Evolutionary conservation across 2,888 invertebrate genomes (phyloP), one percentile per base, ranked within the genome.

Genomic region (Myopa testacea): DNA sequence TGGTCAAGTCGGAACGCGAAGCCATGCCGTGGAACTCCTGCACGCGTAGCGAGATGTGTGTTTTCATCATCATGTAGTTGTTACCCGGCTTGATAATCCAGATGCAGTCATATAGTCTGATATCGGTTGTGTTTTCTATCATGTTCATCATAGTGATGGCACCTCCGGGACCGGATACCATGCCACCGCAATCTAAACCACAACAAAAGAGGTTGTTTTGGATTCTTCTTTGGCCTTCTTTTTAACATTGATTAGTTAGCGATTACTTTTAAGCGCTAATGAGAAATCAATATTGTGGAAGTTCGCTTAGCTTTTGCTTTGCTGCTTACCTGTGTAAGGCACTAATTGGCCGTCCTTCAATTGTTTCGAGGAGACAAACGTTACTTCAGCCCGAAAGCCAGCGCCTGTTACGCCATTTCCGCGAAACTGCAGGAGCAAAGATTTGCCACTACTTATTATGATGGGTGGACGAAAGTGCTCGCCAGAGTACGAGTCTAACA

Each of bases 111-210:
- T 92, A 94, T 3, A 91, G 90, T 72, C 92, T 91, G 0, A 91
- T 89, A 82, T 91, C 91, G 0, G 90, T 90, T 3, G 90, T 89
- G 78, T 92, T 91, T 67, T 91, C 90, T 16, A 92, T 91, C 93
- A 94, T 94, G 83, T 94, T 92, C 92, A 93, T 93, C 94, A 94
- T 94, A 3, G 93, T 94, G 73, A 94, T 94, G 16, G 93, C 92
- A 0, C 94, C 94, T 4, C 94, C 94, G 16, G 93, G 90, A 82
- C 93, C 93, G 79, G 92, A 92, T 2, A 94, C 93, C 87, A 92
- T 91, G 69, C 94, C 94, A 38, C 94, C 94, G 84, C 94, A 94
- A 87, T 93, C 93, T 90, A 16, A 50, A 45, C 37, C 14, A 60
- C 45, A 71, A n/a, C n/a, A 69, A 69, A 7, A 69, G n/a, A 50